Conservation (phyloP, 2,113 vertebrate genomes). For the Lates calcarifer region DNA sequence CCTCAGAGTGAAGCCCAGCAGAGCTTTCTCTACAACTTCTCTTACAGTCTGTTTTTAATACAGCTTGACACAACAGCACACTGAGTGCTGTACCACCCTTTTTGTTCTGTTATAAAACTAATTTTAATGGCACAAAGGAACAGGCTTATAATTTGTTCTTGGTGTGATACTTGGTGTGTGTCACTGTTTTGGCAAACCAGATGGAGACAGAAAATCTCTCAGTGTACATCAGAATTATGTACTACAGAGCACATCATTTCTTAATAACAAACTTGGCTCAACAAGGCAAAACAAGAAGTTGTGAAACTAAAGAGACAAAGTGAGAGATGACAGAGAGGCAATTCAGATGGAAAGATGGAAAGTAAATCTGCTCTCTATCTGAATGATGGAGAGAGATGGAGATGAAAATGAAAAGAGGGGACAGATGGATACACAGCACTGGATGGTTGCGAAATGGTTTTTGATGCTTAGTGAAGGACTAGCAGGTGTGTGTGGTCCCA, state of each 20-base stretch:
- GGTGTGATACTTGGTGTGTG: background rate
- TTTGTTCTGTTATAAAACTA: background rate
- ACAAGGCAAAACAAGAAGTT: background rate
- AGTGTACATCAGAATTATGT: background rate
- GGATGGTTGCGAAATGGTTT: constrained; percentile 39
- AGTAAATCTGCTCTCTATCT: background rate
- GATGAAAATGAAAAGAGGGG: constrained; percentile 11
- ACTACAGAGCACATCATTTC: background rate
- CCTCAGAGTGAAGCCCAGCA: constrained; percentile 1
- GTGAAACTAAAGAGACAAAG: background rate
- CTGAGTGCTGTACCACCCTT: background rate
- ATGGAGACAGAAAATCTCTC: background rate
- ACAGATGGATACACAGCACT: constrained; percentile 49
- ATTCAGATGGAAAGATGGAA: background rate
- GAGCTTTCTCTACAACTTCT: constrained; percentile 12
- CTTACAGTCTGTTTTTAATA: background rate
- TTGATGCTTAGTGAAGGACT: constrained; percentile 27
- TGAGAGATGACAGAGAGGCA: background rate
- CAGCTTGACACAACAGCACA: background rate
- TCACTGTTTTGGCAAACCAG: background rate
- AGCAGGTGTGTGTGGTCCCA: constrained; percentile 45
- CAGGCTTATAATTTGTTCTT: background rate
- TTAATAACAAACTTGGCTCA: background rate
- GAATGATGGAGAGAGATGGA: constrained; percentile 2
- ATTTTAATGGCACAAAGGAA: background rate